Evolutionary conservation across 1,140 invertebrate species (phyloP), one percentile per base, ranked within the genome.

Genomic region (Procambarus virginalis): DNA sequence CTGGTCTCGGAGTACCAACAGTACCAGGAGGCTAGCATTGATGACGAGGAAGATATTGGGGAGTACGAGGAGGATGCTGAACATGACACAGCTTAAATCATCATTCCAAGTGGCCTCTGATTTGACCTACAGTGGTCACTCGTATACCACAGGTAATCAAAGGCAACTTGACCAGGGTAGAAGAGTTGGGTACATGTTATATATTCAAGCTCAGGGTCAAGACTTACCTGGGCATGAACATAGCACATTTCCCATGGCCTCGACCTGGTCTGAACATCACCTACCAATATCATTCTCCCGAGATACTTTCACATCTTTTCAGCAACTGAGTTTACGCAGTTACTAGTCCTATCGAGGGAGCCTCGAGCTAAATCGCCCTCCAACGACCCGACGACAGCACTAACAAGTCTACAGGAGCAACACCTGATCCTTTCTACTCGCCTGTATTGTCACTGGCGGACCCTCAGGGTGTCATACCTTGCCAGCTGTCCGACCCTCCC

Each of bases 1-100:
- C 60, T 89, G 88, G 88, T 89, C 5, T 84, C 81, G 46, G 88
- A 89, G 76, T 89, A 89, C 88, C 88, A 89, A 75, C 88, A 89
- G 48, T 89, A 89, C 88, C 88, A 89, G 76, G 88, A 89, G 60
- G 88, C 88, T 75, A 84, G 73, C 46, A 73, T 84, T 22, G 88
- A 89, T 55, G 88, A 89, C 45, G 88, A 89, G 46, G 88, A 89
- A 49, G 88, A 89, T 58, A 22, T 89, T 22, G 88, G 88, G 20
- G 88, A 89, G 17, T 89, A 84, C 81, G 88, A 89, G 82, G 87
- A 89, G 22, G 88, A 89, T 51, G 87, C 76, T 6, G 88, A 89
- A 70, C 88, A 77, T 55, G 88, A 89, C 5, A 55, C 88, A 51
- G 88, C 88, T 48, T 89, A 84, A 73, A 46, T 85, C 14, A 75